A percentile compares a stretch with the other conserved stretches of the same genome.
These are phyloP conservation scores for Standfussiana lucernea DNA, from an alignment of 2,888 invertebrate species.

Conservation along the genomic window DNA sequence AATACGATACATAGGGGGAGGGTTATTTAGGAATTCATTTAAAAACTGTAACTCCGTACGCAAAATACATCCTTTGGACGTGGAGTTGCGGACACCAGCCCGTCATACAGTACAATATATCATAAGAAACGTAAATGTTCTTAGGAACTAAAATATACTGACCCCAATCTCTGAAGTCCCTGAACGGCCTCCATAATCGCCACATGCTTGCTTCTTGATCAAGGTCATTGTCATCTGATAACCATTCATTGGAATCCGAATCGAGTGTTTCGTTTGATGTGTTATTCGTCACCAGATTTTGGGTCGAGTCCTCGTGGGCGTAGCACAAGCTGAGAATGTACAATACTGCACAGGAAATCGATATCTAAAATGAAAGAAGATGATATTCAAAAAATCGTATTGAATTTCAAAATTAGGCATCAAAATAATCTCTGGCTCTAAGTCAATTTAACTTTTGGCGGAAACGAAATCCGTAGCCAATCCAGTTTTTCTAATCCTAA, in stretches of 20 bases:
- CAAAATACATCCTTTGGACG: too few relatives aligned
- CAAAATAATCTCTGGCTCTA: not conserved
- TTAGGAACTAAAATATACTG: constrained; percentile 52
- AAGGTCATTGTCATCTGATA: constrained; percentile 70
- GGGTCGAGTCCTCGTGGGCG: constrained; percentile 70
- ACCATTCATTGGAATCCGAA: constrained; percentile 60
- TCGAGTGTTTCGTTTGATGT: constrained; percentile 70
- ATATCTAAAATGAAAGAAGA: constrained; percentile 68
- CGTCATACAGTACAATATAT: too few relatives aligned
- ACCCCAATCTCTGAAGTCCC: constrained; percentile 82
- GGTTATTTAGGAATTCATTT: not conserved
- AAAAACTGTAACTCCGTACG: too few relatives aligned
- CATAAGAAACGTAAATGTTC: not conserved
- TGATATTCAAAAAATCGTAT: not conserved
- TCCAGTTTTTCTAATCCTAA: not conserved
- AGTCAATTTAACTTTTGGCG: not conserved
- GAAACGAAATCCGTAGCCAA: not conserved
- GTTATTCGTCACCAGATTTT: constrained; percentile 64
- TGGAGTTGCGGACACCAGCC: too few relatives aligned
- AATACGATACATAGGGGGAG: too few relatives aligned
- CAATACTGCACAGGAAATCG: constrained; percentile 72
- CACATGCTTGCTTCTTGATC: constrained; percentile 72
- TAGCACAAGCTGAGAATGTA: constrained; percentile 73
- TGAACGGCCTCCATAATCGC: constrained; percentile 78
- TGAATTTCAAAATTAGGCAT: not conserved